A percentile compares a stretch with the other conserved stretches of the same genome.
Conservation (phyloP, 1,140 invertebrate species). For the Procambarus clarkii region DNA sequence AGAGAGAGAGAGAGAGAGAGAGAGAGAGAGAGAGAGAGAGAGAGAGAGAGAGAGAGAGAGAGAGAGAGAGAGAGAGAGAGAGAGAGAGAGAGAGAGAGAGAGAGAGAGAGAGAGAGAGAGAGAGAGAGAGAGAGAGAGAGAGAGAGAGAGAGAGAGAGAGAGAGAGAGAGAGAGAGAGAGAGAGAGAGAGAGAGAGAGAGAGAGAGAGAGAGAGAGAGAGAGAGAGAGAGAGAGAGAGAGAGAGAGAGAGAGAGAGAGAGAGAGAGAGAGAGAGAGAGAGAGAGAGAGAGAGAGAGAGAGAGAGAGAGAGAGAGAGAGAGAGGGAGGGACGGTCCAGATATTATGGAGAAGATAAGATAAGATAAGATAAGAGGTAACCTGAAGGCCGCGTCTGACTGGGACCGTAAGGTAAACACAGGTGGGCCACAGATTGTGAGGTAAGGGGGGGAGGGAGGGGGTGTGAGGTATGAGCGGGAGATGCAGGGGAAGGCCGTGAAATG, state of each 20-base stretch:
- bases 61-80: background rate
- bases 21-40: background rate
- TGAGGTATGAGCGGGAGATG: no score
- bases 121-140: background rate
- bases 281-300: background rate
- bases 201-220: background rate
- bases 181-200: constrained; percentile 12
- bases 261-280: background rate
- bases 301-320: background rate
- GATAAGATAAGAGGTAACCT: no score
- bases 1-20: background rate
- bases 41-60: background rate
- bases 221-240: background rate
- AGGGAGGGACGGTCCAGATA: no score
- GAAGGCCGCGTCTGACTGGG: no score
- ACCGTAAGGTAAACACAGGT: no score
- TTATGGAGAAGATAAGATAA: no score
- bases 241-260: background rate
- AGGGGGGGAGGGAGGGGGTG: no score
- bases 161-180: background rate
- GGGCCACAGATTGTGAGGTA: no score
- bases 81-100: background rate
- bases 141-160: background rate
- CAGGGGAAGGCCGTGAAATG: no score
- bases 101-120: background rate